Evolutionary conservation across 2,113 vertebrate genomes (phyloP).

Genomic region (human (Homo sapiens)): DNA sequence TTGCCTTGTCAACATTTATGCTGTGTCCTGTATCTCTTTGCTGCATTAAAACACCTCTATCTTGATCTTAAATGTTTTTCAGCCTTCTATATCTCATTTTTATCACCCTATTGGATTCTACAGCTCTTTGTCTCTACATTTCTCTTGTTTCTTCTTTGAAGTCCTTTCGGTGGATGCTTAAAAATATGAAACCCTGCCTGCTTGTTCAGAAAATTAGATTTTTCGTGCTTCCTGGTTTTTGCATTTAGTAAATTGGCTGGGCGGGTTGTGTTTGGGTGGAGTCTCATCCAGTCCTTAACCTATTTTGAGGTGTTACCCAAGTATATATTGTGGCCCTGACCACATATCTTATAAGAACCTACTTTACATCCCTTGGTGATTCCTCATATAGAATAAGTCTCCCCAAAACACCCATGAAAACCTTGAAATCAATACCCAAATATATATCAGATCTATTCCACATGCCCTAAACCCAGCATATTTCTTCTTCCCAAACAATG

Average conservation of each 20-base stretch:
- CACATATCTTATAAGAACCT: background rate
- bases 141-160: constrained; percentile 6
- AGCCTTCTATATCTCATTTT: background rate
- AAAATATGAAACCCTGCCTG: background rate
- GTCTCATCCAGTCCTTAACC: background rate
- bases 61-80: background rate
- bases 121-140: background rate
- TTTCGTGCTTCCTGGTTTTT: background rate
- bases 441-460: background rate
- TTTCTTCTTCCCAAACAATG: background rate
- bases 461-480: background rate
- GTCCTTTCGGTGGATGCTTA: background rate
- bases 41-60: background rate
- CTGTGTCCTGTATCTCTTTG: background rate
- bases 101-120: background rate
- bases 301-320: background rate
- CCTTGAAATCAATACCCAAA: background rate
- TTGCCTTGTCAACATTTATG: background rate
- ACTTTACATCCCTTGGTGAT: background rate
- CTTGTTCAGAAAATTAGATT: background rate
- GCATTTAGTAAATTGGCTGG: background rate
- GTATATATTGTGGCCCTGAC: background rate
- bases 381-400: background rate
- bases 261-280: background rate
- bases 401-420: background rate